Evolutionary conservation across 1,140 invertebrate genomes (phyloP).

Genomic region (Neuroterus valhalla): DNA sequence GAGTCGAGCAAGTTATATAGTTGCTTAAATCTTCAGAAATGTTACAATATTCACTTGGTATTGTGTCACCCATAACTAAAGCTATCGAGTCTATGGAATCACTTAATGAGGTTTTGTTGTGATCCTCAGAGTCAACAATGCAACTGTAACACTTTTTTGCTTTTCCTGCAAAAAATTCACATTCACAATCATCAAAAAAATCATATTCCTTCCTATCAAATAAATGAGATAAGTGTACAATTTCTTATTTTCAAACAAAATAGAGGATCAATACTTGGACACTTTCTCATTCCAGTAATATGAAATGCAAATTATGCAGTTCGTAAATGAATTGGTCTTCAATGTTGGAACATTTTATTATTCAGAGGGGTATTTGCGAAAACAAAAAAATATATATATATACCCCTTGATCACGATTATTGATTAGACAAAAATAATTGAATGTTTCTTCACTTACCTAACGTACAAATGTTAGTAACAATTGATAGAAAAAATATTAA

Average conservation of each 20-base stretch:
- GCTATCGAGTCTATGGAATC: not conserved
- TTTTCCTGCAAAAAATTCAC: conserved; percentile 1
- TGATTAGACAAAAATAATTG: not conserved
- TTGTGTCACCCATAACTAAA: conserved; percentile 11
- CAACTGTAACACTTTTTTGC: conserved; percentile 8
- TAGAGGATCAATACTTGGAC: no score
- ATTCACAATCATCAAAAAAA: not conserved
- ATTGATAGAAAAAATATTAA: conserved; percentile 23
- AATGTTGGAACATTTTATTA: not conserved
- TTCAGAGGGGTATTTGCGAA: not conserved
- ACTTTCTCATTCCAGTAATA: no score
- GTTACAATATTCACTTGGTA: conserved; percentile 20
- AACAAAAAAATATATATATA: not conserved
- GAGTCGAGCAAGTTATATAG: not conserved
- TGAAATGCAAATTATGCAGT: no score
- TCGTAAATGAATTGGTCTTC: no score
- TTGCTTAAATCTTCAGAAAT: not conserved
- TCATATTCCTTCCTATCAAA: not conserved
- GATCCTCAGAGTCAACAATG: conserved; percentile 1
- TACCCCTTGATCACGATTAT: not conserved
- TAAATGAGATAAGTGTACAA: no score
- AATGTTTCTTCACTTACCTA: conserved; percentile 1
- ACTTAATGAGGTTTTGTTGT: conserved; percentile 10
- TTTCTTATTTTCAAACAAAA: no score
- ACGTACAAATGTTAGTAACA: not conserved